Percentiles rank a stretch among this genome's conserved stretches.
Evolutionary conservation across 2,797 vertebrate genomes (phyloP).

Genomic region (Harpagifer antarcticus): DNA sequence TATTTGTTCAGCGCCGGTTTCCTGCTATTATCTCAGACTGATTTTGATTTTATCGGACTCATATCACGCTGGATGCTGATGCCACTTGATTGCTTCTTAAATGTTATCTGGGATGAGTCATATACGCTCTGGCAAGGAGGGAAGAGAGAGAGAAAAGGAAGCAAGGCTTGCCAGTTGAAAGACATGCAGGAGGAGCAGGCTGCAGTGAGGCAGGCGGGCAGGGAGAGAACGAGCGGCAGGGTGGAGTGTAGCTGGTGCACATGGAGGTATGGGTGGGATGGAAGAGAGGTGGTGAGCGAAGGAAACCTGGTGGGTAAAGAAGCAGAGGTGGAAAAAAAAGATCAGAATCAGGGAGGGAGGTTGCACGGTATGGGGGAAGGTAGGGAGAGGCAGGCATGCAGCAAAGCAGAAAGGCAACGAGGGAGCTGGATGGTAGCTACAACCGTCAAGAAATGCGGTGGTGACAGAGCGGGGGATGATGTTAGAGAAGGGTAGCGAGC

Average conservation of each 20-base stretch:
- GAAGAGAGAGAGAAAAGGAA: conserved; percentile 36
- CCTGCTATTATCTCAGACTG: conserved; percentile 37
- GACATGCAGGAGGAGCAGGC: conserved; percentile 41
- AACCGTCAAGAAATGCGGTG: conserved; percentile 13
- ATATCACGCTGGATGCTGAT: conserved; percentile 54
- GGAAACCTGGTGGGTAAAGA: conserved; percentile 13
- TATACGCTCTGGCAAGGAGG: conserved; percentile 59
- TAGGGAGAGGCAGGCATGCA: conserved; percentile 53
- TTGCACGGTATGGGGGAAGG: conserved; percentile 55
- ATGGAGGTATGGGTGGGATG: conserved; percentile 31
- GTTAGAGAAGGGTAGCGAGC: conserved; percentile 36
- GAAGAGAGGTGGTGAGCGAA: conserved; percentile 1
- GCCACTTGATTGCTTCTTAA: conserved; percentile 75
- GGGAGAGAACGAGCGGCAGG: conserved; percentile 39
- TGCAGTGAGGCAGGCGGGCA: conserved; percentile 28
- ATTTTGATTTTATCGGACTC: conserved; percentile 61
- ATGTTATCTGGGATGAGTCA: conserved; percentile 82
- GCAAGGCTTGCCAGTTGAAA: conserved; percentile 36
- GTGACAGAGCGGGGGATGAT: conserved; percentile 39
- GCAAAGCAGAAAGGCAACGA: conserved; percentile 44
- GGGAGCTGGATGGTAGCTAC: conserved; percentile 33
- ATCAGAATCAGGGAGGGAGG: conserved; percentile 23
- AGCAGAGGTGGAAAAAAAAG: conserved; percentile 9
- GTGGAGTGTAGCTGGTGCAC: conserved; percentile 56
- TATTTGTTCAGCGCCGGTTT: conserved; percentile 27